phyloP scores from a whole-genome alignment of 1,140 invertebrate species.

The Teleopsis dalmanni region DNA sequence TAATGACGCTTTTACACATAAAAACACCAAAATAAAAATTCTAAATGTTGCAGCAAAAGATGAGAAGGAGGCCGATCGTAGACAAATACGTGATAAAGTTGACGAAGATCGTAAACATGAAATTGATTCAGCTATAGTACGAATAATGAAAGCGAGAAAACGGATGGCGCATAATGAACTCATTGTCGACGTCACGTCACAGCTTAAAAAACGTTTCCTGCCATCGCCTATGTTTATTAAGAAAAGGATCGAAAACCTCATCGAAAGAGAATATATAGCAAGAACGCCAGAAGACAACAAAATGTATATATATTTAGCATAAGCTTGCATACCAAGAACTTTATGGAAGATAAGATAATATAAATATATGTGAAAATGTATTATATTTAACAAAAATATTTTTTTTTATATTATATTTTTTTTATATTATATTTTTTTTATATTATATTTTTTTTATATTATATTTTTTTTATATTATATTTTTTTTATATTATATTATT shows the following conservation, averaged over 20 bases:
- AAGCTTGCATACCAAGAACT: conserved; percentile 38
- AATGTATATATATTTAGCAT: conserved; percentile 88
- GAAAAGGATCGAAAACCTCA: conserved; percentile 97
- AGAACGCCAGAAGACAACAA: conserved; percentile 93
- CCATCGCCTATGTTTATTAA: conserved; percentile 97
- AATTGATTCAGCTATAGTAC: conserved; percentile 98
- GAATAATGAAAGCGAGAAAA: conserved; percentile 99
- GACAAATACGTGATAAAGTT: conserved; percentile 95
- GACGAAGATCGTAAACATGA: conserved; percentile 99
- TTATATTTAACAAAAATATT: too few species aligned
- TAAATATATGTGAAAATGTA: too few species aligned
- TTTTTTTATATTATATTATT: too few species aligned
- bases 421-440: too few species aligned
- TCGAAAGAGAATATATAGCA: conserved; percentile 97
- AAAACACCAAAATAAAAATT: conserved; percentile 78
- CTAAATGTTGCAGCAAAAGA: conserved; percentile 94
- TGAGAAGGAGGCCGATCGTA: conserved; percentile 95
- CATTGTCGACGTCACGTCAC: conserved; percentile 95
- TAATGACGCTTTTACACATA: conserved; percentile 97
- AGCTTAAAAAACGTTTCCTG: conserved; percentile 91
- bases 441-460: too few species aligned
- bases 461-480: too few species aligned
- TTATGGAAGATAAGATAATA: too few species aligned
- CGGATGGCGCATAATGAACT: conserved; percentile 88
- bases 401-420: too few species aligned